Evolutionary conservation across 1,140 invertebrate species (phyloP), one percentile per base, ranked within the genome.

Genomic region (Maniola jurtina): DNA sequence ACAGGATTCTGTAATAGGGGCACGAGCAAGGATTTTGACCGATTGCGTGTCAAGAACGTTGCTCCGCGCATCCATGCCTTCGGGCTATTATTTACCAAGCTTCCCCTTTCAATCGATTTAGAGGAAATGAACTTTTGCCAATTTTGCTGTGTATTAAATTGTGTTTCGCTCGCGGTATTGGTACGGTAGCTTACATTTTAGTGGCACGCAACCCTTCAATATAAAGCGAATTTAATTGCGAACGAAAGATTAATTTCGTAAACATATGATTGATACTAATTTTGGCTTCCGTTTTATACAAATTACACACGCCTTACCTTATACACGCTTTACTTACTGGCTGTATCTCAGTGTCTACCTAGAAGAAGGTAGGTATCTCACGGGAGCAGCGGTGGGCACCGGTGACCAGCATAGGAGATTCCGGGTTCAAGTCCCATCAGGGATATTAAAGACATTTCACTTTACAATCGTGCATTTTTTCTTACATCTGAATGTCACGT

Each of bases 31-130:
- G 76, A 68, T 81, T 81, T 84, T 83, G 77, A 83, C 74, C 83
- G 80, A 60, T 86, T 65, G 82, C 79, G 79, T 83, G 82, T 73
- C 65, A 70, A 68, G 66, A 77, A 66, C 79, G 66, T 77, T 83
- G 75, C 78, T 73, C 77, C 72, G 16, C 47, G 74, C 79, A 75
- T 72, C 73, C 74, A 73, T 77, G 62, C 74, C 79, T 80, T 66
- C 62, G 57, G 73, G 79, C 70, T 85, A 66, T 78, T 77, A 77
- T 80, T 82, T 75, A 61, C 47, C 65, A 48, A 66, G 79, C 75
- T 83, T 81, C 77, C 79, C 66, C 36, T 77, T 72, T 82, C 58
- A 66, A 63, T 60, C 33, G 50, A 58, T 68, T 68, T 62, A 68
- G 47, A 64, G 66, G 66, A 68, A 62, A 68, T 68, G 45, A 36